Base-by-base conservation (phyloP, 2,888 invertebrate species). In the Standfussiana lucernea region DNA sequence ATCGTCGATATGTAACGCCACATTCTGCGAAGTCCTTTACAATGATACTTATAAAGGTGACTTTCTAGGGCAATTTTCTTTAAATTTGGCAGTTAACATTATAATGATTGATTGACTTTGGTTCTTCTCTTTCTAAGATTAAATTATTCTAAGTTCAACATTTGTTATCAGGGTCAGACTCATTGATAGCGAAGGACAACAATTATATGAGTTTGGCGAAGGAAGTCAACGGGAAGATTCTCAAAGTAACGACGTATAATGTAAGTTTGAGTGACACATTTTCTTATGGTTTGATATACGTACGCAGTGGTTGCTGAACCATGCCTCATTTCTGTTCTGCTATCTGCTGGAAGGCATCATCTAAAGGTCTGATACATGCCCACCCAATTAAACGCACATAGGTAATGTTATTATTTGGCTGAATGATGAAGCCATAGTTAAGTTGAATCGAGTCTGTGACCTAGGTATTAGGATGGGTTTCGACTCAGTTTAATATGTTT, bases 1-100 rank as follows among this genome's bases (percentile, higher is more conserved):
- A 72, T 93, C 96, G 10, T 89, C 95, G 56, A 91, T 97, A 83
- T 97, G 96, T 89, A 97, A 96, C 85, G 94, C 94, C 2, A 95
- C 94, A 4, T 92, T 94, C 85, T 96, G 96, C 88, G 93, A 94
- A 72, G 85, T 91, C 24, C 84, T 92, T 32, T 93, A 93, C 86
- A 94, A 95, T 85, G 94, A 94, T 70, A 90, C 93, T 15, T 11
- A 89, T 72, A 76, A 70, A 84, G 88, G 88, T 88, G 83, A 80
- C n/a, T n/a, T 73, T 47, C 35, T 50, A 42, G 2, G 0, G 32
- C 42, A 64, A 47, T n/a, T 50, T 72, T 61, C 4, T 21, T 13
- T 15, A n/a, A n/a, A n/a, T n/a, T 59, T 21, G 21, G 18, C 59
- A 10, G 8, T 32, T 24, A 11, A n/a, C 24, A n/a, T 11, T 13